Evolutionary conservation across 2,797 vertebrate genomes (phyloP), one percentile per base, ranked within the genome.

Genomic region (Philypnodon macrostomus): DNA sequence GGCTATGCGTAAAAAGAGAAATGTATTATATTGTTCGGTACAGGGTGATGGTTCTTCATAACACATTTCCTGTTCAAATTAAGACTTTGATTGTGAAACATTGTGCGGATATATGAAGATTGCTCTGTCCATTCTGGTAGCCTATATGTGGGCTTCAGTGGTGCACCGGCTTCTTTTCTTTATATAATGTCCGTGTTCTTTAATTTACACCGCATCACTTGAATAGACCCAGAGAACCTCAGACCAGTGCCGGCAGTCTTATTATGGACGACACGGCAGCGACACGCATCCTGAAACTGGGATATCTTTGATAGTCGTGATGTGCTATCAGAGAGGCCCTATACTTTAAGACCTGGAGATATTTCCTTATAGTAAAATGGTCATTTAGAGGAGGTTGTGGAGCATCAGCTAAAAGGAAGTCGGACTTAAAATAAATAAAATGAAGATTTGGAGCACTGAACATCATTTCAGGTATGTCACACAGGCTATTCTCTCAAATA

Each of bases 401-500:
- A 36, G 41, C 40, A 44, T 38, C 44, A 13, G 31, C 49, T 32
- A 35, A 12, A 5, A 29, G 32, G 19, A 23, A 63, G 24, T 35
- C 21, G n/a, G 37, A 29, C 10, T n/a, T 15, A 30, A n/a, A 0
- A 14, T 15, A 35, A 8, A 27, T 39, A 84, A 69, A 21, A 92
- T 92, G 90, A 92, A 86, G 84, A 86, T 92, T n/a, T 92, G 90
- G 90, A 91, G 87, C 80, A 90, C 90, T 31, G 88, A 92, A 1
- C 90, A 92, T 73, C 80, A 88, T 62, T 92, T 92, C 88, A 89
- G 90, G 90, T 92, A 51, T 17, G 72, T 71, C 11, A 5, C 1
- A n/a, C n/a, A n/a, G n/a, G n/a, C n/a, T n/a, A n/a, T n/a, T n/a
- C n/a, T n/a, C n/a, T n/a, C n/a, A n/a, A n/a, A n/a, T n/a, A n/a